Evolutionary conservation across 2,888 invertebrate genomes (phyloP), one percentile per base, ranked within the genome.

Genomic region (Drepanosiphum platanoidis): DNA sequence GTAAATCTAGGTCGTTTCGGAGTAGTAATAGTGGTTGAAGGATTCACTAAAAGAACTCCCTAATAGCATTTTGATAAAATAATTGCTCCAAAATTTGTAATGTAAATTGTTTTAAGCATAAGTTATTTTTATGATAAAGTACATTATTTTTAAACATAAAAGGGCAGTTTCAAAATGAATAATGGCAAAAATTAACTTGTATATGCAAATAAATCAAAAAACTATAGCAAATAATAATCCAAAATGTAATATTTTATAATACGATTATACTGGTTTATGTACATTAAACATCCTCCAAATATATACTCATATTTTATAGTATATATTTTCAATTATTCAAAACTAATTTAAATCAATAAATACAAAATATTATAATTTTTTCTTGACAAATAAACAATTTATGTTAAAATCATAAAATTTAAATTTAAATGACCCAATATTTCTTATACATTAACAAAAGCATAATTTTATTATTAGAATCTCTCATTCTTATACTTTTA

Each of bases 91-190:
- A n/a, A 68, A 79, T n/a, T 66, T 68, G 46, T 79, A 22, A 32
- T 46, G n/a, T 46, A 66, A 78, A 68, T 79, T 68, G 22, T 79
- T 68, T 66, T 46, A 79, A 68, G 68, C 22, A 46, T 79, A 66
- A 13, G 18, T 34, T 66, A 68, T 32, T 66, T 79, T 79, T 79
- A 68, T 68, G 8, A n/a, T 66, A 34, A 46, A 42, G 22, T 68
- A 34, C n/a, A 36, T 32, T 46, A 68, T 79, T 46, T 32, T 66
- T 22, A 61, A 78, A 66, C 64, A 22, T 78, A 32, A 30, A 46
- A 42, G 13, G 66, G 42, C 11, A 79, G 8, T 79, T 46, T 46
- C 15, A 9, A 30, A 1, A 46, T 68, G n/a, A 79, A 68, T 32
- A 46, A 68, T 46, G 66, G 7, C 15, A 79, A 78, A 66, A 30